These are phyloP conservation scores for Bufo bufo DNA, from an alignment of 2,113 vertebrate genomes.

Conservation along the genomic window DNA sequence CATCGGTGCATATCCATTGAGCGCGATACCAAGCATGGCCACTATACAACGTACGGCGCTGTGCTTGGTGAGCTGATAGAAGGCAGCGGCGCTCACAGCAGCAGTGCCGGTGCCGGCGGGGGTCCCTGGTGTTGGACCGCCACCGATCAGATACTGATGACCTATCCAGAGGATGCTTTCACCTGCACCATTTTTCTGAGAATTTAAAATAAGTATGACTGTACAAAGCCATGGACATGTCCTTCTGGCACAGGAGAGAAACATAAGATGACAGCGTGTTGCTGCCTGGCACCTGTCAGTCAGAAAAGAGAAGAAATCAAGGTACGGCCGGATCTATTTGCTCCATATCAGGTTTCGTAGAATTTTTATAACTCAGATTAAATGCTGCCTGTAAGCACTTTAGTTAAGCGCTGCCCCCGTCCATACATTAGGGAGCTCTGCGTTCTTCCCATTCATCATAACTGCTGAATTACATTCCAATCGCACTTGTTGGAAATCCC, in stretches of 20 bases:
- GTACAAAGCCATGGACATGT: not conserved
- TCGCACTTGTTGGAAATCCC: not conserved
- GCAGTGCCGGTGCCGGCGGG: too few relatives aligned
- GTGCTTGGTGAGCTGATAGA: too few relatives aligned
- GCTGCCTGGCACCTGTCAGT: not conserved
- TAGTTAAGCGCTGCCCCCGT: not conserved
- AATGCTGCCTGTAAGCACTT: slow-evolving; percentile 13
- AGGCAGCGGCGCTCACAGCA: too few relatives aligned
- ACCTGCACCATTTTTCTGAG: too few relatives aligned
- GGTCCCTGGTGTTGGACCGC: too few relatives aligned
- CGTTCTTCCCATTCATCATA: not conserved
- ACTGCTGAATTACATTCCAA: not conserved
- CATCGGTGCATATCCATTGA: too few relatives aligned
- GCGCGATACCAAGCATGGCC: too few relatives aligned
- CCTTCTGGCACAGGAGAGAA: not conserved
- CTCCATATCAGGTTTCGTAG: not conserved
- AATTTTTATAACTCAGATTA: slow-evolving; percentile 11
- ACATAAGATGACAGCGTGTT: not conserved
- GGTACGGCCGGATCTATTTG: not conserved
- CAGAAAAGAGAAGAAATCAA: not conserved
- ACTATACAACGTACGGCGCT: too few relatives aligned
- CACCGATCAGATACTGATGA: too few relatives aligned
- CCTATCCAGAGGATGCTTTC: too few relatives aligned
- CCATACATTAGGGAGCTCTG: not conserved
- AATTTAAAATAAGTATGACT: not conserved